These are phyloP conservation scores for Nestor notabilis DNA, from an alignment of 2,113 vertebrate genomes.

Conservation along the genomic window DNA sequence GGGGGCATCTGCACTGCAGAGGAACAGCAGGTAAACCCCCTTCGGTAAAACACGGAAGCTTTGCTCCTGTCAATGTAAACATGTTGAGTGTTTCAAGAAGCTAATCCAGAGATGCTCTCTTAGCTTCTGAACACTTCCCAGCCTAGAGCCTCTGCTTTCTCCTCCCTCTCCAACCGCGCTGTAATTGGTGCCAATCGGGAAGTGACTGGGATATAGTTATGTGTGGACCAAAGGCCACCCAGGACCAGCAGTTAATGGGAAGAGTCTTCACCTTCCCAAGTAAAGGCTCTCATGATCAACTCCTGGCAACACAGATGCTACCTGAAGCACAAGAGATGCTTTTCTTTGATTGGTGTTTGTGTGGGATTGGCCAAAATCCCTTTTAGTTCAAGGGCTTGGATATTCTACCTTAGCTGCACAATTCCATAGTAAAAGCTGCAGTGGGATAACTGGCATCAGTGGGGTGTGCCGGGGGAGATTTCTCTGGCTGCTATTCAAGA, in stretches of 20 bases:
- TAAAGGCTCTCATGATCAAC: background rate
- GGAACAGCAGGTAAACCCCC: background rate
- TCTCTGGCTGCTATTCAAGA: background rate
- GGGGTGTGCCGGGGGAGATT: background rate
- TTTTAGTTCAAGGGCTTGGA: background rate
- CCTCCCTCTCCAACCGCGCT: background rate
- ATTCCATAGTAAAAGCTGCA: background rate
- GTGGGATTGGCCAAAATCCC: background rate
- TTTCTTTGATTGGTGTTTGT: background rate
- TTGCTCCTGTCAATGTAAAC: conserved; percentile 69
- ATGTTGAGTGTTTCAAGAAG: background rate
- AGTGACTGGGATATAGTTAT: background rate
- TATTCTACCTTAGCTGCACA: background rate
- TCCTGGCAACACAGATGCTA: background rate
- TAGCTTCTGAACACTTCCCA: background rate
- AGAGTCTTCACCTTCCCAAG: background rate
- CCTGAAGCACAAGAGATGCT: background rate
- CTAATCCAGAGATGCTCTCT: background rate
- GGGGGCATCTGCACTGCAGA: conserved; percentile 9
- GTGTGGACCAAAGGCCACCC: background rate
- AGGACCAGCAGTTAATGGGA: background rate
- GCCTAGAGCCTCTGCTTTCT: background rate
- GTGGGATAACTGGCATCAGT: background rate
- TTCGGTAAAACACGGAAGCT: conserved; percentile 15
- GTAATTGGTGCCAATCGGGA: background rate